Evolutionary conservation across 2,888 invertebrate genomes (phyloP), one percentile per base, ranked within the genome.

Genomic region (Torymus texanus): DNA sequence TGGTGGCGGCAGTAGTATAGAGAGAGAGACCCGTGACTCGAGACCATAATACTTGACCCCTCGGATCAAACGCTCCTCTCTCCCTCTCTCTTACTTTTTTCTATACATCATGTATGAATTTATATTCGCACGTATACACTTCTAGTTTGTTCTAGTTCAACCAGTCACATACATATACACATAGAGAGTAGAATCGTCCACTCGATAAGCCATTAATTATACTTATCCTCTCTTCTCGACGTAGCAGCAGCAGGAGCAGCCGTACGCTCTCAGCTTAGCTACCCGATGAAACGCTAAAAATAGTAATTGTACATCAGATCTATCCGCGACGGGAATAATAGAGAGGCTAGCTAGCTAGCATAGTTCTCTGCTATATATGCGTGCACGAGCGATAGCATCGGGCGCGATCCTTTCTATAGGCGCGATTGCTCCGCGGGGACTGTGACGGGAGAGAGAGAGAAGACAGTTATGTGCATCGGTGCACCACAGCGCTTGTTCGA

Each of bases 21-120:
- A 21, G 21, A 21, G 21, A 21, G 29, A 29, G 82, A 78, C 81
- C 81, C 82, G 72, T 79, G 79, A 78, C 80, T 83, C 81, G 66
- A 78, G 81, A 83, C 74, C 77, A 81, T 81, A 83, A 83, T 55
- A 71, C 51, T 71, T 81, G 81, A 80, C 83, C 82, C 75, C 79
- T 65, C 29, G 66, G 80, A 81, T 63, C 62, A 62, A 70, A 21
- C 18, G 16, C 50, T 14, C 14, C 10, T 50, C 61, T 41, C 53
- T 55, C 68, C 13, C 16, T 1, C 59, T 14, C 18, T 14, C 29
- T 5, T 21, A 53, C 62, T 41, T 63, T 10, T 63, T 41, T 65
- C 51, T 65, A 21, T 65, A 51, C 63, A 41, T 63, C n/a, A 8
- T 14, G 24, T 61, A 12, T 29, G 5, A 29, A 29, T 29, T 29